These are phyloP conservation scores for Limnodromus scolopaceus DNA, from an alignment of 2,797 vertebrate genomes.

Conservation along the genomic window DNA sequence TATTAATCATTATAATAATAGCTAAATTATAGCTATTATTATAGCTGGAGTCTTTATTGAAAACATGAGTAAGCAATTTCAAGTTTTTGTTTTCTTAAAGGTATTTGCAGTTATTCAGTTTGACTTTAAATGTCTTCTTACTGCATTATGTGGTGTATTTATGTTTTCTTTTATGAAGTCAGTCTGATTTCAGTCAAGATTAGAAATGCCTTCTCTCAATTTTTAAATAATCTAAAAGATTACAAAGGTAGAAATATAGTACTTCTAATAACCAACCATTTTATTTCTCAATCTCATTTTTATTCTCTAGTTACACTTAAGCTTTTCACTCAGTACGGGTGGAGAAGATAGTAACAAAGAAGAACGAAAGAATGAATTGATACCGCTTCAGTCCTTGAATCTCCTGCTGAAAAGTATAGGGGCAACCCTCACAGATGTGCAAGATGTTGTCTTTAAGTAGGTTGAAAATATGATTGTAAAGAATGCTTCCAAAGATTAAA, in stretches of 20 bases:
- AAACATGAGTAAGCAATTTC: neutral
- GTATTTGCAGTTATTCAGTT: neutral
- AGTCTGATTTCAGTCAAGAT: neutral
- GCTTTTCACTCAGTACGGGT: constrained; percentile 92
- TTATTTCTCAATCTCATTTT: constrained; percentile 23
- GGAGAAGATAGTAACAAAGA: constrained; percentile 89
- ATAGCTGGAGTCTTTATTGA: neutral
- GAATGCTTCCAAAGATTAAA: neutral
- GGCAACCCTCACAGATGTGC: constrained; percentile 94
- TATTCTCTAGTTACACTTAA: constrained; percentile 90
- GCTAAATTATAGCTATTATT: neutral
- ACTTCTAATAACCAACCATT: neutral
- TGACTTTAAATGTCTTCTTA: neutral
- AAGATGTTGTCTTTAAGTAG: constrained; percentile 97
- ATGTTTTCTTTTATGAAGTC: neutral
- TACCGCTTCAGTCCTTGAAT: constrained; percentile 90
- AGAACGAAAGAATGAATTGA: constrained; percentile 84
- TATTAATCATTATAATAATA: no score
- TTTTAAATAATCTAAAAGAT: neutral
- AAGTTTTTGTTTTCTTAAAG: neutral
- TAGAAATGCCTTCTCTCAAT: neutral
- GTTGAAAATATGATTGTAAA: constrained; percentile 43
- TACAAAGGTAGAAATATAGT: neutral
- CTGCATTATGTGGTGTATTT: neutral
- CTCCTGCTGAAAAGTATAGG: constrained; percentile 96